Conservation (phyloP, 2,888 invertebrate species). For the Ethmia dodecea region DNA sequence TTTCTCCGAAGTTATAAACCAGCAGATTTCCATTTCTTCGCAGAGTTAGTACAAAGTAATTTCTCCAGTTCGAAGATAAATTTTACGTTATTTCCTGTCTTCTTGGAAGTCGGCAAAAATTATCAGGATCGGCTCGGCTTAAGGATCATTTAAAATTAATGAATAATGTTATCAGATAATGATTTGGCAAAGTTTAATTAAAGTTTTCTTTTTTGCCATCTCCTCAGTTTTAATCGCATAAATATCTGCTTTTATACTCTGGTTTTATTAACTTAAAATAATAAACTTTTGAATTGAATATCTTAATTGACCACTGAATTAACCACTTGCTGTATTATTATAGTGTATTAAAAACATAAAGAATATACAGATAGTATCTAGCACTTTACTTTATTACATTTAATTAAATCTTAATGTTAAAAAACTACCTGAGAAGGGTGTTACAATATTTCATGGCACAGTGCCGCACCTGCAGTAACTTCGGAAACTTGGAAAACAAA, state of each 20-base stretch:
- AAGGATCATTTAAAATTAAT: conserved; percentile 73
- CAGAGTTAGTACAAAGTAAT: conserved; percentile 67
- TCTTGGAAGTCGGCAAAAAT: conserved; percentile 62
- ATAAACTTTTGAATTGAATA: too few relatives aligned
- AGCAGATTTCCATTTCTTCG: conserved; percentile 67
- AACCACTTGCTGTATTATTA: neutral
- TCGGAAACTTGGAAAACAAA: too few relatives aligned
- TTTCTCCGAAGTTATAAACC: conserved; percentile 67
- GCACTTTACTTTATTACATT: neutral
- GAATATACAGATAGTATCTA: neutral
- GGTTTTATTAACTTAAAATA: neutral
- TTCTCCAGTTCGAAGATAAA: conserved; percentile 68
- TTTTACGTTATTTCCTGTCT: conserved; percentile 71
- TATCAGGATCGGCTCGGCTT: conserved; percentile 65
- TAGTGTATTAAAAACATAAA: neutral
- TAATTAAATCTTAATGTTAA: too few relatives aligned
- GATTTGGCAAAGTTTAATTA: conserved; percentile 72
- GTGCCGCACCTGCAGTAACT: too few relatives aligned
- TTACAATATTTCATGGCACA: too few relatives aligned
- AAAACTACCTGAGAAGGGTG: too few relatives aligned
- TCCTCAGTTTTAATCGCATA: conserved; percentile 59
- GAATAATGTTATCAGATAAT: conserved; percentile 77
- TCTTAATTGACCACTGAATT: too few relatives aligned
- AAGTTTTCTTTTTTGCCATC: conserved; percentile 60
- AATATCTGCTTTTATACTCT: too few relatives aligned